Evolutionary conservation across 1,140 invertebrate species (phyloP).

Genomic region (Ooceraea biroi): DNA sequence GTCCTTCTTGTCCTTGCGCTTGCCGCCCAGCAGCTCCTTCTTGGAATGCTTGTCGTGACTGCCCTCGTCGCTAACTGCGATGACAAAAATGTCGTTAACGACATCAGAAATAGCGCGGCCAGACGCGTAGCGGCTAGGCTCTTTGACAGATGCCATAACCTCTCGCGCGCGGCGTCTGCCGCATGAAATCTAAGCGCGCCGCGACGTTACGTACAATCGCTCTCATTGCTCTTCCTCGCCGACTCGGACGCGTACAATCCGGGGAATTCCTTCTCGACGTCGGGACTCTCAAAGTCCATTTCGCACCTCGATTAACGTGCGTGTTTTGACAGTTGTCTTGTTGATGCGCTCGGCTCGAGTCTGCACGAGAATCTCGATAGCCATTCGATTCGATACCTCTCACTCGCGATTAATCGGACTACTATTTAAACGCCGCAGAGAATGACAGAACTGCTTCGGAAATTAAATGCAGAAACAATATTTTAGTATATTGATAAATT

Average conservation of each 20-base stretch:
- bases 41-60: slow-evolving; percentile 92
- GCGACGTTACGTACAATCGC: slow-evolving; percentile 90
- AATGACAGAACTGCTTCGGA: no score
- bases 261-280: slow-evolving; percentile 96
- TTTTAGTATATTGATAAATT: no score
- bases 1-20: slow-evolving; percentile 93
- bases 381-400: not conserved
- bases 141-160: slow-evolving; percentile 70
- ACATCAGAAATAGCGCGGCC: not conserved
- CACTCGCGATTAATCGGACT: not conserved
- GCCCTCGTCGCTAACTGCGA: slow-evolving; percentile 91
- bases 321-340: slow-evolving; percentile 17
- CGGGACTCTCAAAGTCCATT: slow-evolving; percentile 96
- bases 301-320: slow-evolving; percentile 35
- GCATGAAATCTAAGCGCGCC: not conserved
- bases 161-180: slow-evolving; percentile 1
- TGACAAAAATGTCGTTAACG: not conserved
- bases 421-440: not conserved
- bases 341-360: not conserved
- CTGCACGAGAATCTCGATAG: not conserved
- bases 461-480: no score
- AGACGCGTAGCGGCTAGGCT: not conserved
- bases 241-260: slow-evolving; percentile 94
- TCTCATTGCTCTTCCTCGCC: slow-evolving; percentile 92
- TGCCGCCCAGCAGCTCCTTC: slow-evolving; percentile 91